Conservation (phyloP, 1,140 invertebrate species). For the Hetaerina americana region DNA sequence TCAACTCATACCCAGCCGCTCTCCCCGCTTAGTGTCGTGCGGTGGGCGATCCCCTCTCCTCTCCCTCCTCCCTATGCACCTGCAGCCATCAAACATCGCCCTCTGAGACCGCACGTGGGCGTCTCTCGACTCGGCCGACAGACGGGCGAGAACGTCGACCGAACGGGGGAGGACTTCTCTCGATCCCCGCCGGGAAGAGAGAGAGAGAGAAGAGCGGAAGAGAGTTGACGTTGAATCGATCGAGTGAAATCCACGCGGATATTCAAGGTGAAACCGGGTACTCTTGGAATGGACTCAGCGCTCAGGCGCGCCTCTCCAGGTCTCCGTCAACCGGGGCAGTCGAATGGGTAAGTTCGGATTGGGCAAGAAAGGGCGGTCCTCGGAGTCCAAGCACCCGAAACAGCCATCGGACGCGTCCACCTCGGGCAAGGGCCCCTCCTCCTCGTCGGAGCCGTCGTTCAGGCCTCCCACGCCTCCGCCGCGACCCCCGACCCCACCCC, state of each 20-base stretch:
- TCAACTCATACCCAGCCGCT: too few species aligned
- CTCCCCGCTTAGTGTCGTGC: too few species aligned
- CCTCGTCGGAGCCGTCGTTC: too few species aligned
- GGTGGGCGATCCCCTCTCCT: too few species aligned
- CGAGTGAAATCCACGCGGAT: neutral
- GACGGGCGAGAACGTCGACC: too few species aligned
- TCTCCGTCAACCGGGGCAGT: neutral
- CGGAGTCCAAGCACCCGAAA: neutral
- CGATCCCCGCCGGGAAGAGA: too few species aligned
- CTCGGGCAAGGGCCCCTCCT: neutral
- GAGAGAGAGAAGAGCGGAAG: too few species aligned
- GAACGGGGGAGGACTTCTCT: too few species aligned
- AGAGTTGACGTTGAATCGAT: neutral
- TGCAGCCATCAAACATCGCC: too few species aligned
- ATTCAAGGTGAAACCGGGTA: neutral
- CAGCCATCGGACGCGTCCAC: neutral
- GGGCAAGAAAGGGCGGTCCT: neutral
- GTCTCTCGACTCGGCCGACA: too few species aligned
- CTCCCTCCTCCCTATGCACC: too few species aligned
- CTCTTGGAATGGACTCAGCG: neutral
- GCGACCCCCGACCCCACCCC: neutral
- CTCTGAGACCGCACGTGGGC: too few species aligned
- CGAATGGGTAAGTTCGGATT: neutral
- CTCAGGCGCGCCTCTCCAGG: neutral
- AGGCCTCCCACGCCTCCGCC: neutral